phyloP scores from a whole-genome alignment of 2,797 vertebrate genomes.

The Anguilla anguilla region DNA sequence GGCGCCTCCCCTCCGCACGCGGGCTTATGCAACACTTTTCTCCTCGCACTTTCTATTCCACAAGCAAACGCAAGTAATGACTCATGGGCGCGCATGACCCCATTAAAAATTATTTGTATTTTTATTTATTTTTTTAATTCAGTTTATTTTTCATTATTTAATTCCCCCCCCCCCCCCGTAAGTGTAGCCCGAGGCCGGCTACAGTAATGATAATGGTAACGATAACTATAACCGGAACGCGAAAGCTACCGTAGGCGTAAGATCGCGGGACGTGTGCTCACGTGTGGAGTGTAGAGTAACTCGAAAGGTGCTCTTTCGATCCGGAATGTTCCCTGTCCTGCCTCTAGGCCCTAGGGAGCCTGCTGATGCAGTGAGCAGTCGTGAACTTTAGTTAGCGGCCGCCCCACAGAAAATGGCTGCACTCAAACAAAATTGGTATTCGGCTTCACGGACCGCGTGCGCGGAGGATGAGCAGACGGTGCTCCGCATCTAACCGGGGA shows the following conservation, averaged over 20 bases:
- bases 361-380: neutral
- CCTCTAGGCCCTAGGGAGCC: neutral
- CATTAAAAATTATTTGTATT: conserved; percentile 56
- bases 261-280: neutral
- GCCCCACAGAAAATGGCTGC: neutral
- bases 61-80: conserved; percentile 50
- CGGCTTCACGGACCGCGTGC: neutral
- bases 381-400: conserved; percentile 19
- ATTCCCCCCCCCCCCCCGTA: neutral
- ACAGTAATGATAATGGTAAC: conserved; percentile 16
- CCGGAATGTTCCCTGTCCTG: neutral
- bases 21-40: conserved; percentile 14
- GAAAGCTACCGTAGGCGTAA: neutral
- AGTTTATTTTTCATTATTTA: conserved; percentile 27
- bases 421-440: conserved; percentile 9
- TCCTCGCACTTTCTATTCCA: conserved; percentile 27
- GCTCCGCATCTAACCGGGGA: neutral
- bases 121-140: neutral
- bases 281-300: conserved; percentile 1
- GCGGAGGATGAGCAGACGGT: neutral
- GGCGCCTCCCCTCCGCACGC: conserved; percentile 36
- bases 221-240: neutral
- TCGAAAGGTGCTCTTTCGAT: neutral
- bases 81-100: conserved; percentile 40
- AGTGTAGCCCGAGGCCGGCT: conserved; percentile 27